Evolutionary conservation across 2,888 invertebrate genomes (phyloP), one percentile per base, ranked within the genome.

Genomic region (Norana najaformis): DNA sequence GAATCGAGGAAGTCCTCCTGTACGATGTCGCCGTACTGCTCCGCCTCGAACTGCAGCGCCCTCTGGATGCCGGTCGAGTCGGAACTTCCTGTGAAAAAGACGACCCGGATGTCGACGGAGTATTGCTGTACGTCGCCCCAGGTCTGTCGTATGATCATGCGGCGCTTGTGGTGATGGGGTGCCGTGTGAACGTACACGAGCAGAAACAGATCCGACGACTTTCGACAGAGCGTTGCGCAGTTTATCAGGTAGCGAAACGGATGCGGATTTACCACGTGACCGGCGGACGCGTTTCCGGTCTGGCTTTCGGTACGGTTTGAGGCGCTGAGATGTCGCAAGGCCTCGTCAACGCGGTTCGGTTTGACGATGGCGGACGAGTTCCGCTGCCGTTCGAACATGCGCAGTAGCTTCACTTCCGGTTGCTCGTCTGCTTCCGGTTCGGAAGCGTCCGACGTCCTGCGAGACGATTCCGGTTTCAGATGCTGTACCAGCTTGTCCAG

Each of bases 1-100:
- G 94, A 93, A 92, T 95, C 95, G 0, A 93, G 11, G 91, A 95
- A 95, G 91, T 94, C 93, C 90, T 94, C 94, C 91, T 94, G 94
- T 5, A 95, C 93, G 37, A 95, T 93, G 91, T 95, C 95, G 1
- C 93, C 92, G 92, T 94, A 94, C 39, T 92, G 92, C 69, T 93
- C 92, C 47, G 92, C 92, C 91, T 95, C 95, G 91, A 94, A 92
- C 47, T 92, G 89, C 4, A 94, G 91, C 20, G 93, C 91, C 8
- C 93, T 91, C 93, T 94, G 94, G 1, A 93, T 91, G 35, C 89
- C 90, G 8, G 85, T 8, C 20, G 89, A 36, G 38, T 34, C 38
- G 23, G 85, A 47, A 34, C 36, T 34, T 18, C 90, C 90, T 20
- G 91, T 91, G 36, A 94, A 92, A 91, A 95, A 95, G n/a, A 94